These are phyloP conservation scores for Automeris io DNA, from an alignment of 2,888 invertebrate species.

Conservation along the genomic window DNA sequence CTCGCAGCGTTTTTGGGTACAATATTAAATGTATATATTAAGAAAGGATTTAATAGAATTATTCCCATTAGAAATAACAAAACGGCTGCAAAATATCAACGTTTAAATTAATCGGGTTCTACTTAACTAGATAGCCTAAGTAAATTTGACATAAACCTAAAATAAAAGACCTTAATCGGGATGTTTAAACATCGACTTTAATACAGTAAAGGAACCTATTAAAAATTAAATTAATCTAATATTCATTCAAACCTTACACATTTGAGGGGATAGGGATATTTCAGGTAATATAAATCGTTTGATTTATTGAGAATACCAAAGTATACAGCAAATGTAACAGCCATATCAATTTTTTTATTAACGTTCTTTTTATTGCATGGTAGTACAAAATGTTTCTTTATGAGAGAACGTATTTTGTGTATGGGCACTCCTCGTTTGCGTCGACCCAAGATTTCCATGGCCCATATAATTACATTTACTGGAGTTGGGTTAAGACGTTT, in stretches of 20 bases:
- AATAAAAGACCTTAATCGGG: neutral
- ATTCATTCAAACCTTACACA: conserved; percentile 17
- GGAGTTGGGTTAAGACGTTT: conserved; percentile 29
- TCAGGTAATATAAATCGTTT: conserved; percentile 31
- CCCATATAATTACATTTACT: conserved; percentile 43
- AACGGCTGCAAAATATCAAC: too few relatives aligned
- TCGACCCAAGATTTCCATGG: conserved; percentile 38
- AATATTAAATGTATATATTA: too few relatives aligned
- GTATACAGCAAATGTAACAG: conserved; percentile 34
- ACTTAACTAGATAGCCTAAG: too few relatives aligned
- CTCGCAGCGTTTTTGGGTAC: too few relatives aligned
- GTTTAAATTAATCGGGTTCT: too few relatives aligned
- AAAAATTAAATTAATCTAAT: neutral
- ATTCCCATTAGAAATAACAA: too few relatives aligned
- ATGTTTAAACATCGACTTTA: neutral
- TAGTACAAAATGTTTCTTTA: conserved; percentile 37
- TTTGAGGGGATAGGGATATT: conserved; percentile 70
- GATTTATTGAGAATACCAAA: conserved; percentile 36
- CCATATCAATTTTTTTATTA: conserved; percentile 35
- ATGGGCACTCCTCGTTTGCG: conserved; percentile 31
- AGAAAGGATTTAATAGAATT: too few relatives aligned
- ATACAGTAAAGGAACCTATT: neutral
- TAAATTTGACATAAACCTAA: too few relatives aligned
- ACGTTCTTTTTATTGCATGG: conserved; percentile 33
- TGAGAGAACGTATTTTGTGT: conserved; percentile 29